Evolutionary conservation across 2,888 invertebrate species (phyloP).

Genomic region (Spisula subtruncata): DNA sequence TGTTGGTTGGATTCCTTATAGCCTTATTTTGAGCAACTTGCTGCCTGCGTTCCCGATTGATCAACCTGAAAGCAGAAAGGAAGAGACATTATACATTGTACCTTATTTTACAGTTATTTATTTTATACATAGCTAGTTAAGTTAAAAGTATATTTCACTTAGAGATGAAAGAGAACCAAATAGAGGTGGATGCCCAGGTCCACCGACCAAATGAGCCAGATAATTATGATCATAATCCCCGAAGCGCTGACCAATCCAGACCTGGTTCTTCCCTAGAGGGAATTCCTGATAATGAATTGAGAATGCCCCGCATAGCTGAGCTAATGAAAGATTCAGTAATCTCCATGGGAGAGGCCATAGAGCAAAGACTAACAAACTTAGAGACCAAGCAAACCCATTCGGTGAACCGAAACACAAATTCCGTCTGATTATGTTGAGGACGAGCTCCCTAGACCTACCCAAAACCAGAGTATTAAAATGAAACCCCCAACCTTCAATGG

Average conservation of each 20-base stretch:
- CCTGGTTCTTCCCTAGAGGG: not conserved
- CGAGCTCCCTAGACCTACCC: too few species aligned
- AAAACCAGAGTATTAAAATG: too few species aligned
- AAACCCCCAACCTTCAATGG: too few species aligned
- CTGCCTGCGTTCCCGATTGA: not conserved
- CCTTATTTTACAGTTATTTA: not conserved
- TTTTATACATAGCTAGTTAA: not conserved
- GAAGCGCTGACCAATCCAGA: not conserved
- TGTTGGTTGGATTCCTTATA: conserved; percentile 23
- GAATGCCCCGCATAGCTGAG: not conserved
- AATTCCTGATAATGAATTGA: not conserved
- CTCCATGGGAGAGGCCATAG: conserved; percentile 2
- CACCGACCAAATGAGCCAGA: not conserved
- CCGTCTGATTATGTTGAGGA: too few species aligned
- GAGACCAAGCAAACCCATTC: too few species aligned
- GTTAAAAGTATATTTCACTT: not conserved
- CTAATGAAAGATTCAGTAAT: not conserved
- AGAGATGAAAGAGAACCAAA: not conserved
- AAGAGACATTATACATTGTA: not conserved
- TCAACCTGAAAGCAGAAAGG: conserved; percentile 26
- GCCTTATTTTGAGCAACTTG: not conserved
- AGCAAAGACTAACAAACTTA: too few species aligned
- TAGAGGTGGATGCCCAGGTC: conserved; percentile 15
- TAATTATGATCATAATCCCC: not conserved
- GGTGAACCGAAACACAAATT: too few species aligned